These are phyloP conservation scores for Ailurus styani DNA, from an alignment of 2,113 vertebrate species.

Conservation along the genomic window DNA sequence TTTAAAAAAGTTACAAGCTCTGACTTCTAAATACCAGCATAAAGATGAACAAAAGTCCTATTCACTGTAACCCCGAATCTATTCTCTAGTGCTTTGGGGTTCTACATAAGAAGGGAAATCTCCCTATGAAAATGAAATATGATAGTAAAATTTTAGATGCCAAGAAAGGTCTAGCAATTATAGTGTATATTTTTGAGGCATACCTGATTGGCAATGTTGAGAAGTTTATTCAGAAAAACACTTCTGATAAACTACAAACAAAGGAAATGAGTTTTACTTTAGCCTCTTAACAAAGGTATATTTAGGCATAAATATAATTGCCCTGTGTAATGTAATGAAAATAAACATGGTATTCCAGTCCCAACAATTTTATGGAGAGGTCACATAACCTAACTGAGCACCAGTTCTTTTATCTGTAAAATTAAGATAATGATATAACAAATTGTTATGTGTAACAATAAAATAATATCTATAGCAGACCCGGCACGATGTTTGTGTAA, in stretches of 20 bases:
- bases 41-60: conserved; percentile 44
- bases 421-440: conserved; percentile 4
- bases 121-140: conserved; percentile 24
- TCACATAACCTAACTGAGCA: neutral
- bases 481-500: neutral
- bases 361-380: neutral
- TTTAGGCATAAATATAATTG: neutral
- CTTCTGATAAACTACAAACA: neutral
- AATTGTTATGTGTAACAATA: neutral
- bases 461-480: neutral
- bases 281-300: neutral
- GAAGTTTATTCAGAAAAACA: neutral
- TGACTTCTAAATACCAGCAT: conserved; percentile 54
- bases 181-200: neutral
- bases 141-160: neutral
- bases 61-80: neutral
- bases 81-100: neutral
- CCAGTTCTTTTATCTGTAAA: neutral
- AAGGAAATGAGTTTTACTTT: conserved; percentile 1
- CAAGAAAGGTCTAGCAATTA: conserved; percentile 13
- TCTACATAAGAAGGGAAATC: conserved; percentile 26
- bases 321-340: neutral
- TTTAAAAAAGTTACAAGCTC: conserved; percentile 40
- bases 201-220: neutral
- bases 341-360: neutral